Conservation (phyloP, 1,140 invertebrate genomes). For the Brachionus calyciflorus region DNA sequence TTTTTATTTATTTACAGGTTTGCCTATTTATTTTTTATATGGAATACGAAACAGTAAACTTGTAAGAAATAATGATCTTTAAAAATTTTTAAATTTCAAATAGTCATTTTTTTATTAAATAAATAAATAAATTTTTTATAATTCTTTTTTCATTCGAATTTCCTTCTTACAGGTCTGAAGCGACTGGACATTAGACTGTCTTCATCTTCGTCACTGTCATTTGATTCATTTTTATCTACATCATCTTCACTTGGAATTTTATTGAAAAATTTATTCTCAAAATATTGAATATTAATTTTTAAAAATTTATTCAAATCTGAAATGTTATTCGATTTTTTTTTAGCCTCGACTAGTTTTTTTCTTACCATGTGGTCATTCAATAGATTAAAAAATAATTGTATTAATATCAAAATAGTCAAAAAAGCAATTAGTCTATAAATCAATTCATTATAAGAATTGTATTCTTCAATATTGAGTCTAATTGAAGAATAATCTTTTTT, state of each 20-base stretch:
- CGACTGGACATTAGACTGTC: too few species aligned
- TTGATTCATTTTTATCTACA: neutral
- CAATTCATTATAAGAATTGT: too few species aligned
- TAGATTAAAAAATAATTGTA: neutral
- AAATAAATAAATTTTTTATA: too few species aligned
- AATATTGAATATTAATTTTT: neutral
- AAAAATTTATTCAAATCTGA: neutral
- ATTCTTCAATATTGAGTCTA: too few species aligned
- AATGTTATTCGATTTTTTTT: neutral
- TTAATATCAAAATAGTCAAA: too few species aligned
- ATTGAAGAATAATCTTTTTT: too few species aligned
- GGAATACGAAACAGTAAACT: constrained; percentile 6
- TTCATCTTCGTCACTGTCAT: neutral
- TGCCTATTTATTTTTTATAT: constrained; percentile 32
- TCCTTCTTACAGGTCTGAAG: too few species aligned
- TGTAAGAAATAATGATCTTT: neutral
- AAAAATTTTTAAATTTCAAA: too few species aligned
- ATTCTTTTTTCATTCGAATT: too few species aligned
- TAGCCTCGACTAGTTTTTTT: neutral
- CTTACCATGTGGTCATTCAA: neutral
- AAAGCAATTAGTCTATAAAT: too few species aligned
- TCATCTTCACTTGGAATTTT: neutral
- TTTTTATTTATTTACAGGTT: neutral
- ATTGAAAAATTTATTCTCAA: neutral
- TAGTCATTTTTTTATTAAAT: too few species aligned